These are phyloP conservation scores for Spicauda simplicius DNA, from an alignment of 2,888 invertebrate species.

Conservation along the genomic window DNA sequence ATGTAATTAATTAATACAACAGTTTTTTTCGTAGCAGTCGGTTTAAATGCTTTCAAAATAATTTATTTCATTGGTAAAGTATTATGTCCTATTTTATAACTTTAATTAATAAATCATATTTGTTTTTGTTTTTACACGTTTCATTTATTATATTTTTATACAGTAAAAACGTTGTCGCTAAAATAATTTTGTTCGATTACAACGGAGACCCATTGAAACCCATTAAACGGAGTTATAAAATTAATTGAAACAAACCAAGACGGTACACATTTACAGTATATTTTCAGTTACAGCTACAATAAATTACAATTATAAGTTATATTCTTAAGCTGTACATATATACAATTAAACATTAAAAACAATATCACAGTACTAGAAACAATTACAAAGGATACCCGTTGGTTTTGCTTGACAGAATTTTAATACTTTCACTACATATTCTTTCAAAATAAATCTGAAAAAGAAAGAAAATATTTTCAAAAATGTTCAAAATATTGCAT, in stretches of 20 bases:
- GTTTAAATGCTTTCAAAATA: no score
- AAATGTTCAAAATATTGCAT: not conserved
- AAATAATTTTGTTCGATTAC: no score
- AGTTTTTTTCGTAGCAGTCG: no score
- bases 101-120: no score
- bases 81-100: no score
- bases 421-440: constrained; percentile 8
- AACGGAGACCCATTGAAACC: no score
- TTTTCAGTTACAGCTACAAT: constrained; percentile 60
- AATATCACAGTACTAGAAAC: constrained; percentile 62
- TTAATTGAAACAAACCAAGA: constrained; percentile 47
- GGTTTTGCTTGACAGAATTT: constrained; percentile 8
- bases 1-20: no score
- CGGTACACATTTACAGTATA: constrained; percentile 56
- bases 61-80: no score
- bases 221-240: not conserved
- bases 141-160: no score
- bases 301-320: constrained; percentile 60
- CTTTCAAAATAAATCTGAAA: constrained; percentile 25
- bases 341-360: constrained; percentile 59
- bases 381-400: constrained; percentile 15
- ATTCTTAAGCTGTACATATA: constrained; percentile 62
- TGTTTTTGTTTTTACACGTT: no score
- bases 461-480: constrained; percentile 21
- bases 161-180: no score